Evolutionary conservation across 2,797 vertebrate species (phyloP).

Genomic region (Neopelma chrysocephalum): DNA sequence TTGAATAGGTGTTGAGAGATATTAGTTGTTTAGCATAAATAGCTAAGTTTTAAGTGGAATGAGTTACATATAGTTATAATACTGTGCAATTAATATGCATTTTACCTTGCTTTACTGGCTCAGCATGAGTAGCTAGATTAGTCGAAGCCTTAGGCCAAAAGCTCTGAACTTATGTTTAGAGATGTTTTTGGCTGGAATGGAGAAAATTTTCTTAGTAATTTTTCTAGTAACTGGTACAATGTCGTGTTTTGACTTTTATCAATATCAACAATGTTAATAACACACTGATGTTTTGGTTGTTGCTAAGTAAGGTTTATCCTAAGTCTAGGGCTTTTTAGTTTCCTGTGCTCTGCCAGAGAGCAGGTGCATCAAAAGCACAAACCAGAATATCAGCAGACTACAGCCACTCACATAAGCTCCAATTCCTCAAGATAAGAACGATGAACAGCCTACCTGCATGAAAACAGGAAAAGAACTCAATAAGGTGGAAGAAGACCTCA

Average conservation of each 20-base stretch:
- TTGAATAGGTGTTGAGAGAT: not conserved
- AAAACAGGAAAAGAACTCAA: not conserved
- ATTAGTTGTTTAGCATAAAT: not conserved
- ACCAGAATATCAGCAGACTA: not conserved
- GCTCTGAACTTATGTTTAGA: not conserved
- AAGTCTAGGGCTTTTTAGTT: not conserved
- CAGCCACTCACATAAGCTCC: not conserved
- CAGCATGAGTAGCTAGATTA: not conserved
- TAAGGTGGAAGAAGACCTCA: not conserved
- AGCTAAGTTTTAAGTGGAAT: not conserved
- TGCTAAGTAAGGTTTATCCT: not conserved
- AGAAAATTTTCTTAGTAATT: not conserved
- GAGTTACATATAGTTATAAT: not conserved
- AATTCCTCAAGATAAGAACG: not conserved
- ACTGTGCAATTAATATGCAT: fast-evolving
- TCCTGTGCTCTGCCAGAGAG: not conserved
- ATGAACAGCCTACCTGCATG: not conserved
- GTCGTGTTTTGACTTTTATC: not conserved
- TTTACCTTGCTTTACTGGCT: not conserved
- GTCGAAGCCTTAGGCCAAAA: not conserved
- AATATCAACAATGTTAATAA: not conserved
- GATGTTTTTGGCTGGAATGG: not conserved
- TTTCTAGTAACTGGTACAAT: not conserved
- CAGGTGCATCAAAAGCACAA: not conserved
- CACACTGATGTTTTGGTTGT: not conserved